Percentiles rank a stretch among this genome's conserved stretches.
These are phyloP conservation scores for Drosophila mercatorum DNA, from an alignment of 2,888 invertebrate genomes.

Conservation along the genomic window DNA sequence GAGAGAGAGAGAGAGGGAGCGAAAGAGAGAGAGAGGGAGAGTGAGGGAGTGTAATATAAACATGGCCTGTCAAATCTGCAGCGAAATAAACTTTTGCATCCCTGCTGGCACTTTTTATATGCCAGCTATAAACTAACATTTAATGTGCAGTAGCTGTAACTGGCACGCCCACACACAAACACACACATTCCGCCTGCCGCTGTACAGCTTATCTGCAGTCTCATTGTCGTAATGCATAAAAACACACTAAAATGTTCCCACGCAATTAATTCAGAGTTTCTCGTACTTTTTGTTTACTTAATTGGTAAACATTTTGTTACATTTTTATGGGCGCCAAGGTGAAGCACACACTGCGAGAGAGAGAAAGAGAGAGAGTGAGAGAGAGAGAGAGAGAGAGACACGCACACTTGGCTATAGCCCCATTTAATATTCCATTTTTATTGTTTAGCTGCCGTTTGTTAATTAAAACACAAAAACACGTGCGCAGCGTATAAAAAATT, in stretches of 20 bases:
- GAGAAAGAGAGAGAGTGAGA: conserved; percentile 13
- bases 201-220: conserved; percentile 24
- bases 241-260: conserved; percentile 79
- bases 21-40: background rate
- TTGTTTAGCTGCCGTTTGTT: conserved; percentile 74
- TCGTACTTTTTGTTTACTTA: conserved; percentile 74
- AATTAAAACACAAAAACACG: conserved; percentile 81
- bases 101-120: conserved; percentile 59
- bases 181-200: background rate
- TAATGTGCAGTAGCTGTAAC: conserved; percentile 54
- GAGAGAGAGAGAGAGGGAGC: background rate
- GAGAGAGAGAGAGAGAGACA: conserved; percentile 18
- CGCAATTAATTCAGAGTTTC: conserved; percentile 76
- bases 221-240: conserved; percentile 74
- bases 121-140: conserved; percentile 61
- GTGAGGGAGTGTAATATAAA: background rate
- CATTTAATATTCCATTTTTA: conserved; percentile 77
- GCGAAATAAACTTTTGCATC: conserved; percentile 53
- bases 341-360: conserved; percentile 49
- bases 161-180: conserved; percentile 21
- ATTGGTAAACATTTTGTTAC: conserved; percentile 81
- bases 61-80: conserved; percentile 61
- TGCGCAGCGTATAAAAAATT: conserved; percentile 73
- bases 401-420: conserved; percentile 30
- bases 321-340: conserved; percentile 73